Evolutionary conservation across 1,140 invertebrate species (phyloP).

Genomic region (Drosophila oshimai): DNA sequence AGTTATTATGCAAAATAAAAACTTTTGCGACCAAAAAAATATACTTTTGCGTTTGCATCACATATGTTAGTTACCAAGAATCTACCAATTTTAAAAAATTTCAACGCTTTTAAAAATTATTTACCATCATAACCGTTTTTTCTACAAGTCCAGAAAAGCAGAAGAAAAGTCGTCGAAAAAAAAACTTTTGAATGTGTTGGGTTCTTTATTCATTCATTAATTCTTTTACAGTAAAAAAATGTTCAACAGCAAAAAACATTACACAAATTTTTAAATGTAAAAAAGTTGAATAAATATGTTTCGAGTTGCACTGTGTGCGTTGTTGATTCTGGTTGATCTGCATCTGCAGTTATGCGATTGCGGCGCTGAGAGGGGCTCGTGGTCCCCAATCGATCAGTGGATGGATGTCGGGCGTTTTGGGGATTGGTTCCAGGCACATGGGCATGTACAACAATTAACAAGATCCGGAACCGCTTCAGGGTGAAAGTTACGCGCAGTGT

Average conservation of each 20-base stretch:
- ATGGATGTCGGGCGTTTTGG: background rate
- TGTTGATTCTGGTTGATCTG: conserved; percentile 28
- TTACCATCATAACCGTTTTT: too few species aligned
- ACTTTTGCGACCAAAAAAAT: too few species aligned
- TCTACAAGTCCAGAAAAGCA: too few species aligned
- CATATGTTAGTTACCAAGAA: too few species aligned
- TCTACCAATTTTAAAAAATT: too few species aligned
- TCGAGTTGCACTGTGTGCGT: conserved; percentile 57
- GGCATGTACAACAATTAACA: conserved; percentile 70
- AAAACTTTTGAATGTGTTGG: conserved; percentile 61
- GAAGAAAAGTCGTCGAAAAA: background rate
- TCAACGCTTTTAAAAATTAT: too few species aligned
- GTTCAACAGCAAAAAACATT: conserved; percentile 70
- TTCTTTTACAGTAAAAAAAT: conserved; percentile 66
- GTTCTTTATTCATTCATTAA: conserved; percentile 74
- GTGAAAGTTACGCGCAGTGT: conserved; percentile 39
- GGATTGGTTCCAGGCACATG: conserved; percentile 49
- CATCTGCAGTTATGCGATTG: background rate
- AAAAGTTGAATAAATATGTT: conserved; percentile 78
- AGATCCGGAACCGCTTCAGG: conserved; percentile 58
- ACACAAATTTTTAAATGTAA: conserved; percentile 67
- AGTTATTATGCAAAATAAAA: too few species aligned
- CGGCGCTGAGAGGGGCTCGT: conserved; percentile 10
- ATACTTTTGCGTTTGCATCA: too few species aligned
- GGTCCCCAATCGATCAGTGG: background rate